phyloP scores from a whole-genome alignment of 2,888 invertebrate species.

The Hymenopus coronatus region DNA sequence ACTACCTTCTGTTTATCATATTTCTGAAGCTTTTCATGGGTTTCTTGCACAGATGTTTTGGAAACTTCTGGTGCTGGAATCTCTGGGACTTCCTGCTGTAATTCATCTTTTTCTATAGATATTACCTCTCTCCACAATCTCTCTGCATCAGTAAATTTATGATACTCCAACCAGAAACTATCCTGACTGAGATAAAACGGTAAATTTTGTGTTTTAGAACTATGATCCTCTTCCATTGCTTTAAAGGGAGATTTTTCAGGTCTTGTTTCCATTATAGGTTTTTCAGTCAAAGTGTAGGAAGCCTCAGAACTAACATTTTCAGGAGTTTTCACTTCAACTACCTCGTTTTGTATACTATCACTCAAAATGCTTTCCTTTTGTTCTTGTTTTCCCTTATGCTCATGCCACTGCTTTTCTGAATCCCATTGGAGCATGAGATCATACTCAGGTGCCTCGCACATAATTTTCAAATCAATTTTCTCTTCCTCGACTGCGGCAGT shows the following conservation, averaged over 20 bases:
- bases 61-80: background rate
- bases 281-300: background rate
- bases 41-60: background rate
- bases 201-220: background rate
- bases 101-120: background rate
- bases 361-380: conserved; percentile 13
- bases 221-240: background rate
- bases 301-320: background rate
- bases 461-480: background rate
- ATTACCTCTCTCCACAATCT: conserved; percentile 20
- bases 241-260: background rate
- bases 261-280: background rate
- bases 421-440: conserved; percentile 26
- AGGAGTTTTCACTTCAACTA: background rate
- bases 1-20: background rate
- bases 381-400: conserved; percentile 29
- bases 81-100: background rate
- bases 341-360: background rate
- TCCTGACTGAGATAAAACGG: background rate
- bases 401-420: conserved; percentile 39
- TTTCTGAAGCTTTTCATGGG: background rate
- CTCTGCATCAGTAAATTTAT: conserved; percentile 28
- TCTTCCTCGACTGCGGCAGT: background rate
- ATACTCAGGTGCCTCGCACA: background rate
- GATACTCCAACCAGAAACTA: conserved; percentile 25